Percentiles rank a stretch among this genome's conserved stretches.
phyloP scores from a whole-genome alignment of 2,888 invertebrate genomes.

The Heteromurus nitidus region DNA sequence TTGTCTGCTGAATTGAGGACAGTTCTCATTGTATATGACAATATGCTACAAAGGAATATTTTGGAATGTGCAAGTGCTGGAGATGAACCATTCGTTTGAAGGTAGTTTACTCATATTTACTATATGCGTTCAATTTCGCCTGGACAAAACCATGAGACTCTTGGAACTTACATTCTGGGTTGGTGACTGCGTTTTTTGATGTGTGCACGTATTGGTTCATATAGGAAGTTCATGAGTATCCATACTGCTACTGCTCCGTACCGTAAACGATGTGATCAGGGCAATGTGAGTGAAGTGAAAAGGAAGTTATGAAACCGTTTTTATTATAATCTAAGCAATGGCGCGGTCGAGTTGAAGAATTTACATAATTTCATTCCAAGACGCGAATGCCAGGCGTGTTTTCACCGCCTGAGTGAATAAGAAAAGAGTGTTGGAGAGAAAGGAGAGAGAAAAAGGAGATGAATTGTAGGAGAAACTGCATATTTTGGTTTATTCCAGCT shows the following conservation, averaged over 20 bases:
- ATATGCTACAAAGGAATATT: no score
- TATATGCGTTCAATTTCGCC: neutral
- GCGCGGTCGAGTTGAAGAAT: constrained; percentile 57
- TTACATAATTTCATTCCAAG: constrained; percentile 68
- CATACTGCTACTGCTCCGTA: neutral
- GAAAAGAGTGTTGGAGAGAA: neutral
- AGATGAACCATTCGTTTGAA: no score
- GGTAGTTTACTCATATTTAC: no score
- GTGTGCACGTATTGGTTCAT: neutral
- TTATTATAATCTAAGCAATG: constrained; percentile 67
- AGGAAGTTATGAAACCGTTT: constrained; percentile 61
- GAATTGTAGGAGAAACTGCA: constrained; percentile 16
- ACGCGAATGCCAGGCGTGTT: constrained; percentile 23
- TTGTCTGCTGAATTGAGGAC: no score
- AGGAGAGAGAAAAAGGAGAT: constrained; percentile 2
- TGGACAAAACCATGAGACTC: no score
- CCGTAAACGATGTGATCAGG: constrained; percentile 27
- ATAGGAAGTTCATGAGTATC: neutral
- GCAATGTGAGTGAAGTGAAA: constrained; percentile 24
- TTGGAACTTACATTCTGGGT: no score
- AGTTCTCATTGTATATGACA: no score
- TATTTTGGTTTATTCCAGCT: constrained; percentile 49
- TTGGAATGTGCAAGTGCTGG: no score
- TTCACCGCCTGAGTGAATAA: constrained; percentile 17
- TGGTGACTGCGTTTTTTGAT: no score